These are phyloP conservation scores for Polyommatus icarus DNA, from an alignment of 2,888 invertebrate species.

Conservation along the genomic window DNA sequence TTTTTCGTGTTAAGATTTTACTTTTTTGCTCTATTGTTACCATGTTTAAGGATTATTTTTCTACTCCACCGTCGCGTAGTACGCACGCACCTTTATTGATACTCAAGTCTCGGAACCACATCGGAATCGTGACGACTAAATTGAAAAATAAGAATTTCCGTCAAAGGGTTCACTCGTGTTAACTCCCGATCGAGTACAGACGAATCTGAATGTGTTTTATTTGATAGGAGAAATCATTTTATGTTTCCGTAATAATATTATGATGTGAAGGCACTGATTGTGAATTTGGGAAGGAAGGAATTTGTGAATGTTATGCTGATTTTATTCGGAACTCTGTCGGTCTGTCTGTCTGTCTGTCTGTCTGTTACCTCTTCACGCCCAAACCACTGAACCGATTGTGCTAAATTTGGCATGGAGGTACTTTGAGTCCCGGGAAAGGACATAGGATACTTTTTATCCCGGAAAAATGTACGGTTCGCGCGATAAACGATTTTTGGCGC, in stretches of 20 bases:
- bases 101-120: constrained; percentile 24
- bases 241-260: background rate
- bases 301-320: background rate
- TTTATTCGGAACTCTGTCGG: background rate
- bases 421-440: no score
- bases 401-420: no score
- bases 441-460: no score
- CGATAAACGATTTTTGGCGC: no score
- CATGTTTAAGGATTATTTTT: no score
- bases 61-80: background rate
- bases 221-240: background rate
- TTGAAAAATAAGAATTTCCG: constrained; percentile 30
- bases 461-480: no score
- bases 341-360: no score
- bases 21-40: no score
- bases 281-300: background rate
- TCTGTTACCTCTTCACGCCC: no score
- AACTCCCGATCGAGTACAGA: background rate
- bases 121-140: constrained; percentile 24
- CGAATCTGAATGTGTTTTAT: constrained; percentile 6
- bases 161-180: background rate
- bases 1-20: no score
- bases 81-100: constrained; percentile 2
- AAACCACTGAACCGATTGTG: no score
- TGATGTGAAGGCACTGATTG: background rate